phyloP scores from a whole-genome alignment of 2,113 vertebrate species.

The Phoxinus phoxinus region DNA sequence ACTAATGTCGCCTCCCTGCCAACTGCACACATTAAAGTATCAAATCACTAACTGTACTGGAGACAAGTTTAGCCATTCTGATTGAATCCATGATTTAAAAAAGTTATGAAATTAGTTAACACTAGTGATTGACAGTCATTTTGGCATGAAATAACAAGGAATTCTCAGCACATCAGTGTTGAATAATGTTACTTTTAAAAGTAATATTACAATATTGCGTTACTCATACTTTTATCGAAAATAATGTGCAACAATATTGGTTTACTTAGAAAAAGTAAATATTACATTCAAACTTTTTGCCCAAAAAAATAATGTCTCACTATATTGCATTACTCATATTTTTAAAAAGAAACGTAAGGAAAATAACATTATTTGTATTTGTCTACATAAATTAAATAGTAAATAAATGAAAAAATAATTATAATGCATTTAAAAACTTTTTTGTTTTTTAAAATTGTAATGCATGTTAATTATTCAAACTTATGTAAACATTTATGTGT shows the following conservation, averaged over 20 bases:
- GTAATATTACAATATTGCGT: not conserved
- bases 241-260: not conserved
- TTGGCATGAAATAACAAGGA: not conserved
- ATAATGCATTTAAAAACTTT: no score
- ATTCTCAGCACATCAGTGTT: no score
- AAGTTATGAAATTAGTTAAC: not conserved
- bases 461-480: not conserved
- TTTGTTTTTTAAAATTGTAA: no score
- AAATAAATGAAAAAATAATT: not conserved
- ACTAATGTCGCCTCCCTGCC: conserved; percentile 58
- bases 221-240: not conserved
- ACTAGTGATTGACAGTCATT: not conserved
- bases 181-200: no score
- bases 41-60: not conserved
- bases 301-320: not conserved
- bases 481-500: not conserved
- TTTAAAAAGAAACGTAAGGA: no score
- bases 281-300: not conserved
- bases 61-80: not conserved
- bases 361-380: not conserved
- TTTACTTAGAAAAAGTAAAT: not conserved
- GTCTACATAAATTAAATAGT: not conserved
- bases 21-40: conserved; percentile 47
- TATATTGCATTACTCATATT: not conserved
- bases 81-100: not conserved